Percentiles rank a stretch among this genome's conserved stretches.
Conservation (phyloP, 2,113 vertebrate species). For the Panurus biarmicus region DNA sequence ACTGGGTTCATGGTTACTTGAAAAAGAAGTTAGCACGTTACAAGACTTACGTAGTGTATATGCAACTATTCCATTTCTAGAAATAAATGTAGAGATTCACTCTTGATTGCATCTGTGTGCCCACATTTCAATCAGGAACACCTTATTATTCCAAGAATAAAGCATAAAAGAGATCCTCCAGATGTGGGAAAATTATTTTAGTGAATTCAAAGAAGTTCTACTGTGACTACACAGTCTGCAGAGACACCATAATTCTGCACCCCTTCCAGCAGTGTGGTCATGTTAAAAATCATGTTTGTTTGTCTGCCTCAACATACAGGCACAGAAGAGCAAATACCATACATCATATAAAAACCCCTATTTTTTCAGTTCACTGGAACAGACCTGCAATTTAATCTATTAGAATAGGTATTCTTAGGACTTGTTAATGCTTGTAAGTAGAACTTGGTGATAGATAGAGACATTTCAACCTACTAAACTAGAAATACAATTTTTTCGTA, state of each 20-base stretch:
- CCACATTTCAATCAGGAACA: background rate
- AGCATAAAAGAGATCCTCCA: background rate
- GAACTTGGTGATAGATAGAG: background rate
- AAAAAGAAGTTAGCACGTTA: background rate
- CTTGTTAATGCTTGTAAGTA: background rate
- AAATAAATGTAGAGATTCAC: background rate
- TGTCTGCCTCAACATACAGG: background rate
- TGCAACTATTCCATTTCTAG: background rate
- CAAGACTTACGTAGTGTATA: background rate
- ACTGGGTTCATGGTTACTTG: background rate
- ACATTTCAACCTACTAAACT: background rate
- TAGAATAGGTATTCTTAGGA: background rate
- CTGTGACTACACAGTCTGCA: background rate
- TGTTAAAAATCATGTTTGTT: background rate
- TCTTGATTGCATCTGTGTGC: background rate
- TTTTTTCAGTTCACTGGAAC: background rate
- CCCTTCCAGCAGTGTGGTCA: background rate
- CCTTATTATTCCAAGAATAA: background rate
- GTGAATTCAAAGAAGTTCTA: background rate
- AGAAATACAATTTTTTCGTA: background rate
- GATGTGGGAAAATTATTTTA: background rate
- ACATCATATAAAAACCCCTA: background rate
- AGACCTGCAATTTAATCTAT: background rate
- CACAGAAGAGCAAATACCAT: background rate
- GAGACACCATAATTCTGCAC: background rate